Base-by-base conservation (phyloP, 2,888 invertebrate genomes). In the Melipona beecheii region DNA sequence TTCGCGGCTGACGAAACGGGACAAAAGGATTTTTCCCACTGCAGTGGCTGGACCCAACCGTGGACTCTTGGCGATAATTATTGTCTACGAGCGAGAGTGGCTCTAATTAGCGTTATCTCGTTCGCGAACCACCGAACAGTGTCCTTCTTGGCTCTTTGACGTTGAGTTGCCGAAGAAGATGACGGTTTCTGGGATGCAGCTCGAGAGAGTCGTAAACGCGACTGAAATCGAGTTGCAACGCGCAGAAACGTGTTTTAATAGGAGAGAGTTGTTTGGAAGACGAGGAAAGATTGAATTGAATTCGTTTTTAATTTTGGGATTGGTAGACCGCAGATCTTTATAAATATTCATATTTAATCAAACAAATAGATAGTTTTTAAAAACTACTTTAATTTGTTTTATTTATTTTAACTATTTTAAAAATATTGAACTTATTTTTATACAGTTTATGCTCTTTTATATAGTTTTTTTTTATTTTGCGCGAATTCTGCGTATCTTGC, bases 31-130 rank as follows among this genome's bases (percentile, higher is more conserved):
- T 69, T 52, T 69, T 52, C 27, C 13, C 24, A 19, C 24, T 24
- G 66, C 9, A 43, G 24, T 17, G 9, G 27, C 19, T 19, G 17
- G 9, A 19, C 62, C 11, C 9, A 21, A 27, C 31, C 62, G 24
- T 49, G 75, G 27, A 79, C 85, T 83, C 81, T 85, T 87, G 81
- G 85, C 81, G 83, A 90, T 88, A 89, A 90, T 90, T 91, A 90
- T 91, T 86, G 82, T 87, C 75, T 65, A 80, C 72, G 43, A 71
- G 73, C 19, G 49, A 17, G 56, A 65, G 66, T 65, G 62, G 74
- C 65, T 81, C 71, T 90, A 91, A 91, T 91, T 91, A 91, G 86
- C 83, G 83, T 24, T 78, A 88, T 84, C 85, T 80, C 80, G 81
- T 90, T 90, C 87, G 72, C 81, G 74, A 73, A 69, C 75, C 78